phyloP scores from a whole-genome alignment of 1,140 invertebrate species.

The Scaptomyza pallida region DNA sequence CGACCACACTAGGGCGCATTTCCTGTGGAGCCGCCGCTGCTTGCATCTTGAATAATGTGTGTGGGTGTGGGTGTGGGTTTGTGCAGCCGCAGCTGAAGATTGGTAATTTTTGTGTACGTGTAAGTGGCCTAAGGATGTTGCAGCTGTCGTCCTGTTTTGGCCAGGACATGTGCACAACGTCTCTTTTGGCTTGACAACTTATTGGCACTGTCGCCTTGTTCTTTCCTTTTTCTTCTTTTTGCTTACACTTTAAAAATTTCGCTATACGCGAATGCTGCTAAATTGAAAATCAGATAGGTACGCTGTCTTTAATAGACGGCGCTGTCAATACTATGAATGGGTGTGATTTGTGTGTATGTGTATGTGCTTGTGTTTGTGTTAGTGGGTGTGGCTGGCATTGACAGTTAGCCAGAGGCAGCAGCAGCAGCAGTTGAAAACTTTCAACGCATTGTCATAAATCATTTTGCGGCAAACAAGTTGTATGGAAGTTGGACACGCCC shows the following conservation, averaged over 20 bases:
- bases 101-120: constrained; percentile 29
- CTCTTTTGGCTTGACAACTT: constrained; percentile 54
- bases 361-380: background rate
- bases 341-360: constrained; percentile 4
- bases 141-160: constrained; percentile 9
- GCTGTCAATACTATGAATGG: constrained; percentile 9
- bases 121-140: constrained; percentile 28
- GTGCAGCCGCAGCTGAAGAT: constrained; percentile 14
- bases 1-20: constrained; percentile 1
- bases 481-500: constrained; percentile 43
- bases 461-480: constrained; percentile 74
- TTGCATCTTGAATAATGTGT: constrained; percentile 33
- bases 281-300: constrained; percentile 35
- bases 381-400: constrained; percentile 44
- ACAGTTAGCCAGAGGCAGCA: constrained; percentile 39
- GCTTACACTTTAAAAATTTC: constrained; percentile 19
- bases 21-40: constrained; percentile 17
- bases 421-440: constrained; percentile 45
- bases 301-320: constrained; percentile 21
- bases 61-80: background rate
- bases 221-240: background rate
- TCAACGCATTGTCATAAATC: constrained; percentile 77
- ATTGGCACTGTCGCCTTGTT: constrained; percentile 47
- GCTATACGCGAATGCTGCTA: background rate
- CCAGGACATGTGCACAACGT: constrained; percentile 55